phyloP scores from a whole-genome alignment of 2,888 invertebrate genomes.

The Agrochola circellaris region DNA sequence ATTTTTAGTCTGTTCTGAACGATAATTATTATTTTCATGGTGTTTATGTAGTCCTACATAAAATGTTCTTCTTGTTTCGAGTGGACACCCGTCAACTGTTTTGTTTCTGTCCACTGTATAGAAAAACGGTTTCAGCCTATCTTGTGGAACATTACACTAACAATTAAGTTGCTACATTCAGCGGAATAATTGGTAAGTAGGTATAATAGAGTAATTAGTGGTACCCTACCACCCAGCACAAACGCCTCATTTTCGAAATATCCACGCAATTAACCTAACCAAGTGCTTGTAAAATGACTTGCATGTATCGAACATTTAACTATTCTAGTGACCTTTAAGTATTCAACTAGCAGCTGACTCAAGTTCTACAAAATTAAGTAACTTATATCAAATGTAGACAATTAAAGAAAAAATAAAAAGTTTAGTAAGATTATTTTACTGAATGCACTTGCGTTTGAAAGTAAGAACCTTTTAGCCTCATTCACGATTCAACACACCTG shows the following conservation, averaged over 20 bases:
- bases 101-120: neutral
- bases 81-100: neutral
- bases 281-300: conserved; percentile 30
- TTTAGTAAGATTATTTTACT: conserved; percentile 1
- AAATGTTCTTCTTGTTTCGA: neutral
- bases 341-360: conserved; percentile 19
- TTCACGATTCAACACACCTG: conserved; percentile 54
- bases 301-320: conserved; percentile 13
- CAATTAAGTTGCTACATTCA: neutral
- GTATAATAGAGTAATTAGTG: conserved; percentile 10
- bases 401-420: neutral
- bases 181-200: conserved; percentile 1
- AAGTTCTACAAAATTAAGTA: conserved; percentile 24
- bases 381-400: neutral
- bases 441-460: conserved; percentile 30
- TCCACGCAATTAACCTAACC: conserved; percentile 5
- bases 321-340: conserved; percentile 25
- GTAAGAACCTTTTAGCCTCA: conserved; percentile 14
- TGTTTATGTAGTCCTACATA: too few relatives aligned
- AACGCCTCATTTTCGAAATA: conserved; percentile 15
- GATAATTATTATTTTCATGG: neutral
- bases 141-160: neutral
- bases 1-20: neutral
- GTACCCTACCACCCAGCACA: neutral
- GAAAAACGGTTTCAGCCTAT: neutral